Percentiles rank a stretch among this genome's conserved stretches.
Evolutionary conservation across 2,797 vertebrate genomes (phyloP).

Genomic region (Xenentodon cancila): DNA sequence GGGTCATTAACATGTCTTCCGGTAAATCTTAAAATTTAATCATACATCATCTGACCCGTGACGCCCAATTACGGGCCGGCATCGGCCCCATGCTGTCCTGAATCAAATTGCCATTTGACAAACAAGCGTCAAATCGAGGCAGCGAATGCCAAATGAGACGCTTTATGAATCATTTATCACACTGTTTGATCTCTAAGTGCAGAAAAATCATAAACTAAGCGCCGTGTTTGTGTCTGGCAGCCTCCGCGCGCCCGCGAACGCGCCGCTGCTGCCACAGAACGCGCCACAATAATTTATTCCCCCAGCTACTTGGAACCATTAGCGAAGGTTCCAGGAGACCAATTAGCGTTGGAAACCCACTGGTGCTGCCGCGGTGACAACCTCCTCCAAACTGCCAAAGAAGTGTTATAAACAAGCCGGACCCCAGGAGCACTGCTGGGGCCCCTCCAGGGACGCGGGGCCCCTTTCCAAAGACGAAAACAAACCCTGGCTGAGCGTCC

Average conservation of each 20-base stretch:
- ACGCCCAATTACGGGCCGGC: conserved; percentile 62
- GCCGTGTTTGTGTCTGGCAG: conserved; percentile 60
- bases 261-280: conserved; percentile 79
- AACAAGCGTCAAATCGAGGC: conserved; percentile 70
- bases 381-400: conserved; percentile 87
- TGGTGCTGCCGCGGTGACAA: conserved; percentile 82
- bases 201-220: conserved; percentile 73
- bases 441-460: conserved; percentile 71
- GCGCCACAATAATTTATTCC: conserved; percentile 85
- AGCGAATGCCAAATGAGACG: conserved; percentile 72
- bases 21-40: conserved; percentile 76
- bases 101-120: conserved; percentile 82
- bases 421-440: conserved; percentile 77
- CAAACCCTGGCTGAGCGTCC: conserved; percentile 83
- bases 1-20: conserved; percentile 63
- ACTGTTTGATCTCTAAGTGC: conserved; percentile 75
- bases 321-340: conserved; percentile 87
- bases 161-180: conserved; percentile 83
- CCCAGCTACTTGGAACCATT: conserved; percentile 85
- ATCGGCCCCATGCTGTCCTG: conserved; percentile 67
- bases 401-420: conserved; percentile 89
- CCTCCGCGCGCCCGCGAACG: conserved; percentile 39
- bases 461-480: conserved; percentile 80
- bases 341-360: conserved; percentile 86
- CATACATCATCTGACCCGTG: conserved; percentile 50